Percentiles rank a stretch among this genome's conserved stretches.
phyloP scores from a whole-genome alignment of 2,113 vertebrate species.

The Tricholaema leucomelas region DNA sequence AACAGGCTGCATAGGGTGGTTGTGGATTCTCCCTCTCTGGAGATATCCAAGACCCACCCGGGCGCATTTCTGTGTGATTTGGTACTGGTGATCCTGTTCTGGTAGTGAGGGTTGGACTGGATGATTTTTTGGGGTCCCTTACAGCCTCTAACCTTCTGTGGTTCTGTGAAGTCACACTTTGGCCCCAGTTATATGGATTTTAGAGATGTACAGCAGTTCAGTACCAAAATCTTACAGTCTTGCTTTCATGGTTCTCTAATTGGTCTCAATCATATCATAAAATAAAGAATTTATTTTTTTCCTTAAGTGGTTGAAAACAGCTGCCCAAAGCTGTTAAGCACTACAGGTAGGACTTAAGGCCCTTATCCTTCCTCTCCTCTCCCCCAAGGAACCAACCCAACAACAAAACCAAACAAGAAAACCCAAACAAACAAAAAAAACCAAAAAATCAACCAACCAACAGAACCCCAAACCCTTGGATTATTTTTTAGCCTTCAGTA shows the following conservation, averaged over 20 bases:
- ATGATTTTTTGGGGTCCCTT: no score
- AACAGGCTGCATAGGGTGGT: no score
- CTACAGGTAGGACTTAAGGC: not conserved
- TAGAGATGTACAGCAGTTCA: not conserved
- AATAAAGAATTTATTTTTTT: not conserved
- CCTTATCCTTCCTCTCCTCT: not conserved
- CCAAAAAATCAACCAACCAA: not conserved
- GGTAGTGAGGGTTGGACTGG: no score
- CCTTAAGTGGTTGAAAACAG: not conserved
- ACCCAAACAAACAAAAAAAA: not conserved
- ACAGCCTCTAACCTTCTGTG: no score
- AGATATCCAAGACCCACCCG: no score
- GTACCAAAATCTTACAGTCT: not conserved
- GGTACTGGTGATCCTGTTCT: no score
- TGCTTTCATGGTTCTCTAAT: not conserved
- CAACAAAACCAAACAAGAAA: not conserved
- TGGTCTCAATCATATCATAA: not conserved
- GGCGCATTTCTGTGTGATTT: no score
- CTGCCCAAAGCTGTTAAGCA: not conserved
- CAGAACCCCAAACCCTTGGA: not conserved
- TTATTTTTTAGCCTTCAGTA: not conserved
- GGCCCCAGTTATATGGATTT: fast-evolving
- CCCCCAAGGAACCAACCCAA: no score
- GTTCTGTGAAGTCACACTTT: not conserved
- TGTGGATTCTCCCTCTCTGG: no score